Evolutionary conservation across 92 coral and sea anemone species (phyloP).

Genomic region (Phymanthus crucifer): DNA sequence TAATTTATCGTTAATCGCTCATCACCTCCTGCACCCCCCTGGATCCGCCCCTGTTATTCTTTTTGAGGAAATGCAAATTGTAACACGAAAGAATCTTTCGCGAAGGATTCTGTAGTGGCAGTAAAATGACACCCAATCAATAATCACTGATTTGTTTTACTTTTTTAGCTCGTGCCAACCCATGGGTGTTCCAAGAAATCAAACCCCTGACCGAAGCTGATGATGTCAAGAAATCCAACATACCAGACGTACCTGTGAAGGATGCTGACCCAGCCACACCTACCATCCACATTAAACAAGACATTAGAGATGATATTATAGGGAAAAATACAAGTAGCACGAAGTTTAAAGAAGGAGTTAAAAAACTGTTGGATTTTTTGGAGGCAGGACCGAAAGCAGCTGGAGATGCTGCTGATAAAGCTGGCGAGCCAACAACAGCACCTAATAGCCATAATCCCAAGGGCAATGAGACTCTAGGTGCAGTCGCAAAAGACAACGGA

Average conservation of each 20-base stretch:
- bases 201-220: constrained; percentile 14
- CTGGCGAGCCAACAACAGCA: background rate
- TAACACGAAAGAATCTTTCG: no score
- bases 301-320: constrained; percentile 17
- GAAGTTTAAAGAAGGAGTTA: constrained; percentile 59
- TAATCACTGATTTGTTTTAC: background rate
- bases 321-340: constrained; percentile 11
- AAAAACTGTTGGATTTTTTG: constrained; percentile 58
- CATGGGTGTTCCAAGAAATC: constrained; percentile 45
- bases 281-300: constrained; percentile 14
- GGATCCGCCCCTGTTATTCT: no score
- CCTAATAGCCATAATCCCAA: background rate
- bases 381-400: constrained; percentile 38
- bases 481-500: background rate
- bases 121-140: background rate
- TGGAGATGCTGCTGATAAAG: background rate
- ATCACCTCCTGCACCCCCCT: no score
- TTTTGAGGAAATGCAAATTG: no score
- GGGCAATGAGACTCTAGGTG: background rate
- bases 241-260: constrained; percentile 8
- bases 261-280: constrained; percentile 13
- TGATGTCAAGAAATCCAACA: constrained; percentile 17
- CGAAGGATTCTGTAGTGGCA: background rate
- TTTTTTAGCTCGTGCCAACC: constrained; percentile 20
- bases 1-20: no score